A percentile compares a stretch with the other conserved stretches of the same genome.
phyloP scores from a whole-genome alignment of 2,113 vertebrate genomes.

The Dunckerocampus dactyliophorus region DNA sequence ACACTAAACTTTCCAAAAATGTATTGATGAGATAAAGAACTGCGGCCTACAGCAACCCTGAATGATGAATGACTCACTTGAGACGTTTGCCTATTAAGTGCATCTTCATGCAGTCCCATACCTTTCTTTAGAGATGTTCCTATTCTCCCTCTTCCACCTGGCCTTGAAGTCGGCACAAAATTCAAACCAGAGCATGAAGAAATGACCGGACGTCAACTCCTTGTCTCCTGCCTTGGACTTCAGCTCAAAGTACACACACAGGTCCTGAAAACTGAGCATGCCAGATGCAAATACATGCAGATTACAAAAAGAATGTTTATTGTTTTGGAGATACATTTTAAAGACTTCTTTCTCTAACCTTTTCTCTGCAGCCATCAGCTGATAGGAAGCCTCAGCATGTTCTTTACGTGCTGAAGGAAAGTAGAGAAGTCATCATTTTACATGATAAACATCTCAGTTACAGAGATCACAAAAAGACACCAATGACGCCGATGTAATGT shows the following conservation, averaged over 20 bases:
- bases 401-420: slow-evolving; percentile 82
- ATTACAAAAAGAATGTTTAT: neutral
- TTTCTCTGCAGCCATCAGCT: slow-evolving; percentile 79
- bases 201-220: slow-evolving; percentile 78
- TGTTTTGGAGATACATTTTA: too few relatives aligned
- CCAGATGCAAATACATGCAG: neutral
- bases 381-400: slow-evolving; percentile 71
- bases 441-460: neutral
- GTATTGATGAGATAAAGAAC: too few relatives aligned
- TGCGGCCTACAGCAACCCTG: too few relatives aligned
- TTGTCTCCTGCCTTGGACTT: slow-evolving; percentile 85
- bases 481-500: too few relatives aligned
- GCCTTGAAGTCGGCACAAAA: slow-evolving; percentile 94
- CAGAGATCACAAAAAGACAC: too few relatives aligned
- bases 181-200: slow-evolving; percentile 95
- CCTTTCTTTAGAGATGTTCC: slow-evolving; percentile 89
- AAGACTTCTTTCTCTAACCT: slow-evolving; percentile 67
- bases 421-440: neutral
- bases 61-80: neutral
- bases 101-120: slow-evolving; percentile 2
- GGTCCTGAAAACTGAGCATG: slow-evolving; percentile 82
- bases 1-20: too few relatives aligned
- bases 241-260: slow-evolving; percentile 84
- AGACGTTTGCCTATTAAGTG: neutral
- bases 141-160: slow-evolving; percentile 93